Evolutionary conservation across 2,888 invertebrate species (phyloP).

Genomic region (Agrochola litura): DNA sequence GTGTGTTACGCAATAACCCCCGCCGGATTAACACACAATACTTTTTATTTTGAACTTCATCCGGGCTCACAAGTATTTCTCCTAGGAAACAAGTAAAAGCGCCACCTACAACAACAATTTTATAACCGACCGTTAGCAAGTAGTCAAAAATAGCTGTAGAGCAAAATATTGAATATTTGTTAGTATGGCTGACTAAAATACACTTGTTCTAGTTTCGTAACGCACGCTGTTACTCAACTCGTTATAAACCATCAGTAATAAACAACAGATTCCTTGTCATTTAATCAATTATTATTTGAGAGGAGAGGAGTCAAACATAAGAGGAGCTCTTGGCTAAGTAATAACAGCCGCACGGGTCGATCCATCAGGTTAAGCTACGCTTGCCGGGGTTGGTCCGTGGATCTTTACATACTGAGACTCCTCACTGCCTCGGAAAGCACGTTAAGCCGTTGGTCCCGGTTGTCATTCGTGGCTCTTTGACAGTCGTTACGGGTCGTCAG

Average conservation of each 20-base stretch:
- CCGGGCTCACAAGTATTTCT: neutral
- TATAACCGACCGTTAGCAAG: neutral
- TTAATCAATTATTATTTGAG: neutral
- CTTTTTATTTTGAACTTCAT: neutral
- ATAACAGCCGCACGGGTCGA: too few species aligned
- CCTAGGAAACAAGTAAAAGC: neutral
- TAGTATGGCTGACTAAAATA: constrained; percentile 43
- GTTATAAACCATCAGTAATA: constrained; percentile 23
- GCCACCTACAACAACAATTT: neutral
- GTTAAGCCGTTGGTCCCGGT: too few species aligned
- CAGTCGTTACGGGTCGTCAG: too few species aligned
- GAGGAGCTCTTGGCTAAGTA: too few species aligned
- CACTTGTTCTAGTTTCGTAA: constrained; percentile 52
- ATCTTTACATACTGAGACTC: too few species aligned
- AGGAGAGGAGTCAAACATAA: too few species aligned
- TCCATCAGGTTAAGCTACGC: too few species aligned
- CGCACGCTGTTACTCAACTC: constrained; percentile 29
- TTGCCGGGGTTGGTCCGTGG: too few species aligned
- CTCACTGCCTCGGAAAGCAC: too few species aligned
- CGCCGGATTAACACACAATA: neutral
- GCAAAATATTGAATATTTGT: constrained; percentile 34
- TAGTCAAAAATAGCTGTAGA: constrained; percentile 19
- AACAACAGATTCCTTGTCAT: neutral
- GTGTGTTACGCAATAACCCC: too few species aligned
- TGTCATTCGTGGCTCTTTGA: too few species aligned